Evolutionary conservation across 2,113 vertebrate genomes (phyloP), one percentile per base, ranked within the genome.

Genomic region (Heteronetta atricapilla): DNA sequence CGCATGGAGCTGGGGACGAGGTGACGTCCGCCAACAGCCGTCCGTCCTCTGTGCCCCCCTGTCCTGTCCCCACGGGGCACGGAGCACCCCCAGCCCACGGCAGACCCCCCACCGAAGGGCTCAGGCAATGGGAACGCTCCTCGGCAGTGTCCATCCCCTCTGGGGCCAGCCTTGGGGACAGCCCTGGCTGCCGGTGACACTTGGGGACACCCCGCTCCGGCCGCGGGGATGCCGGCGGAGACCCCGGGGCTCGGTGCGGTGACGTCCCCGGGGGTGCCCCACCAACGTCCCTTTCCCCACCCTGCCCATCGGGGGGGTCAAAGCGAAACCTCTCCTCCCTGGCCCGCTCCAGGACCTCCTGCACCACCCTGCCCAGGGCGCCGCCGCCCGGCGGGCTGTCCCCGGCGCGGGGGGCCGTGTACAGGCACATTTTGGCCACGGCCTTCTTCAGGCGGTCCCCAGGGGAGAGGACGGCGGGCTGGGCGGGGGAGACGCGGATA

Each of bases 351-450:
- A 98, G 86, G 22, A 98, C 95, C 63, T 98, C 88, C 89, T 95
- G 97, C 34, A 97, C 97, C 60, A 98, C 92, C n/a, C 96, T 96
- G 8, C 98, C 97, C 48, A 98, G 88, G 76, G 98, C 97, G 40
- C 97, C 90, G 96, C 2, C 79, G 91, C 14, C 95, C 95, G 1
- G 83, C 34, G 31, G 34, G 23, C 12, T 93, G 83, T 59, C 58
- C 75, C 79, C 6, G 19, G 67, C 77, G 53, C 95, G 94, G 5
- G 97, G 95, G 20, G 98, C 93, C 0, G 98, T 98, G 88, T 99
- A 99, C 31, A 99, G 98, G 89, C 99, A 99, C 98, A 99, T 98
- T 93, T 98, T 98, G 76, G 98, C 98, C 70, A 99, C 97, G 0
- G 98, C 99, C 96, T 98, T 98, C 96, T 98, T 98, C 67, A 99